Percentiles rank a stretch among this genome's conserved stretches.
phyloP scores from a whole-genome alignment of 2,797 vertebrate genomes.

The Anolis apletophallus region DNA sequence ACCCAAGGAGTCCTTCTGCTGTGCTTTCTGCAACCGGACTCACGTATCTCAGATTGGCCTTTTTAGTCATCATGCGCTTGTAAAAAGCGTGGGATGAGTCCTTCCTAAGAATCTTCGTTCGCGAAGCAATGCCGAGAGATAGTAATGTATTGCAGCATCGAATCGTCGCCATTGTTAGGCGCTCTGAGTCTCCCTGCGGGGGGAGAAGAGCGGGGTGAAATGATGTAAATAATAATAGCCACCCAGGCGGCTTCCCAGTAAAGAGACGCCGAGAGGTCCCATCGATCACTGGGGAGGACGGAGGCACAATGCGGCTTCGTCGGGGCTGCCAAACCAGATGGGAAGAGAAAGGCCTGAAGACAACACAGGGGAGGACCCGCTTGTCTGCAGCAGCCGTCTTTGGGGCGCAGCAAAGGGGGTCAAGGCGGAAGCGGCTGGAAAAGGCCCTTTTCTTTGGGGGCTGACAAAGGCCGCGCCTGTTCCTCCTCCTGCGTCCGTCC shows the following conservation, averaged over 20 bases:
- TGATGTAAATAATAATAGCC: no score
- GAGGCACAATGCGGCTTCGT: slow-evolving; percentile 83
- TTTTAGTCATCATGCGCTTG: no score
- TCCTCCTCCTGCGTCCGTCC: slow-evolving; percentile 73
- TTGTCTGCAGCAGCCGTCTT: slow-evolving; percentile 67
- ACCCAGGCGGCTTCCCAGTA: slow-evolving; percentile 76
- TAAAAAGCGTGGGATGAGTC: no score
- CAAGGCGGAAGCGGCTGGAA: slow-evolving; percentile 83
- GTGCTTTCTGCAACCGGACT: no score
- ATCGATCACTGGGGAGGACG: slow-evolving; percentile 80
- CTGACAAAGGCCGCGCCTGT: slow-evolving; percentile 80
- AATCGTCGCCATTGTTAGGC: no score
- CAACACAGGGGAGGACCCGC: slow-evolving; percentile 79
- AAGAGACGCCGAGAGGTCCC: slow-evolving; percentile 57
- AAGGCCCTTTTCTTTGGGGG: slow-evolving; percentile 76
- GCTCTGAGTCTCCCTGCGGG: no score
- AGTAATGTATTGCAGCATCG: no score
- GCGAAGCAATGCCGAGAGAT: no score
- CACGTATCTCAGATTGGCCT: no score
- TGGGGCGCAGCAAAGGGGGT: slow-evolving; percentile 78
- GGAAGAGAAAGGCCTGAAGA: slow-evolving; percentile 83
- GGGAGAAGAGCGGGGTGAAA: no score
- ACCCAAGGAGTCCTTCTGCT: no score
- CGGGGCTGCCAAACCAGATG: slow-evolving; percentile 82
- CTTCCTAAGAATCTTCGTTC: no score